These are phyloP conservation scores for Ochlodes sylvanus DNA, from an alignment of 2,888 invertebrate species.

Conservation along the genomic window DNA sequence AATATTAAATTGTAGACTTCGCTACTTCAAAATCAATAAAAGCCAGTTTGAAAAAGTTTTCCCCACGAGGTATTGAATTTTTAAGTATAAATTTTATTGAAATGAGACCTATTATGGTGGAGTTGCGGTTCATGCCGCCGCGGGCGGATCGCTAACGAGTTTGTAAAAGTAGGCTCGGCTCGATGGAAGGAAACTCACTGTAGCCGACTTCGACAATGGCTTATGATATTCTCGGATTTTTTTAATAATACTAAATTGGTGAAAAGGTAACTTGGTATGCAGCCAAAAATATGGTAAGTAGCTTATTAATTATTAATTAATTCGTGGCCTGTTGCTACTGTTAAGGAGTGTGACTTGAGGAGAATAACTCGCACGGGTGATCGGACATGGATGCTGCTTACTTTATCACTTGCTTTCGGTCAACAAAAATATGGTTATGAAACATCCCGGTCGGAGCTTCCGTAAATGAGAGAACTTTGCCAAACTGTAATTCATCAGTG, in stretches of 20 bases:
- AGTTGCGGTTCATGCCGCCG: background rate
- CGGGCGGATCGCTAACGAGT: conserved; percentile 10
- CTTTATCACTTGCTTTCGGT: too few species aligned
- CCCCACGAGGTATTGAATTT: conserved; percentile 11
- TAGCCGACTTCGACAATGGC: conserved; percentile 1
- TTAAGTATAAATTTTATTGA: conserved; percentile 18
- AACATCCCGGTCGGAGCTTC: too few species aligned
- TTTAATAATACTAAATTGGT: background rate
- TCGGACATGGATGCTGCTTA: too few species aligned
- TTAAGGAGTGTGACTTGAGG: too few species aligned
- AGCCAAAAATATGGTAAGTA: too few species aligned
- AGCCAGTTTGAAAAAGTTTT: conserved; percentile 6
- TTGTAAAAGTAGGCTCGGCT: conserved; percentile 5
- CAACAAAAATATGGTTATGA: too few species aligned
- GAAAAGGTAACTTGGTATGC: too few species aligned
- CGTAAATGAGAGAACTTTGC: too few species aligned
- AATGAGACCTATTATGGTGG: conserved; percentile 20
- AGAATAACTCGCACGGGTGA: too few species aligned
- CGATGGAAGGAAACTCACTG: background rate
- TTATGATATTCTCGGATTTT: background rate
- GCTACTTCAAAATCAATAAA: conserved; percentile 8
- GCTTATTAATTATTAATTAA: too few species aligned
- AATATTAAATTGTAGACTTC: background rate
- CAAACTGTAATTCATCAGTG: too few species aligned
- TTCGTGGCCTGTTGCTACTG: too few species aligned